These are phyloP conservation scores for Anguilla japonica DNA, from an alignment of 2,113 vertebrate species.

Conservation along the genomic window DNA sequence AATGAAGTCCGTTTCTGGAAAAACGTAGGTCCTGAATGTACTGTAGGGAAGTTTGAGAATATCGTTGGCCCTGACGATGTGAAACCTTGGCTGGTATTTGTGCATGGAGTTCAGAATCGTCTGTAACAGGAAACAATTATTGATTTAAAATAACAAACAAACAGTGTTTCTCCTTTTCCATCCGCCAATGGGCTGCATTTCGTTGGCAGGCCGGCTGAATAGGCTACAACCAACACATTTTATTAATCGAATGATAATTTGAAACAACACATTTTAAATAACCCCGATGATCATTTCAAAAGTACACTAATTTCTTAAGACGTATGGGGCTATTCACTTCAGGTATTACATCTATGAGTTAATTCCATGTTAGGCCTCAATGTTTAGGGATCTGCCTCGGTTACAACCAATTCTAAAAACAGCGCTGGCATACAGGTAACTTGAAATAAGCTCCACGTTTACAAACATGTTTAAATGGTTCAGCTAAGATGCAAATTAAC, in stretches of 20 bases:
- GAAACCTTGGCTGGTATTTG: slow-evolving; percentile 97
- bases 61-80: slow-evolving; percentile 96
- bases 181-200: not conserved
- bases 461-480: not conserved
- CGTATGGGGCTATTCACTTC: not conserved
- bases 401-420: not conserved
- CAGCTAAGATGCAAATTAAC: not conserved
- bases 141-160: slow-evolving; percentile 30
- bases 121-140: slow-evolving; percentile 65
- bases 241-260: not conserved
- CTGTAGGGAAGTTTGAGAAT: slow-evolving; percentile 96
- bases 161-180: not conserved
- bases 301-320: not conserved
- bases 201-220: not conserved
- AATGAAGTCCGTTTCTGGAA: slow-evolving; percentile 97
- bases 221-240: not conserved
- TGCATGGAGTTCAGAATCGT: slow-evolving; percentile 99
- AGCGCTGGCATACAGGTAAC: not conserved
- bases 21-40: slow-evolving; percentile 96
- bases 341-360: not conserved
- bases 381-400: not conserved
- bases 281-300: not conserved
- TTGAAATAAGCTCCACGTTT: not conserved
- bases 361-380: not conserved
- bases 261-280: too few relatives aligned